Evolutionary conservation across 2,113 vertebrate species (phyloP).

Genomic region (Nothoprocta pentlandii): DNA sequence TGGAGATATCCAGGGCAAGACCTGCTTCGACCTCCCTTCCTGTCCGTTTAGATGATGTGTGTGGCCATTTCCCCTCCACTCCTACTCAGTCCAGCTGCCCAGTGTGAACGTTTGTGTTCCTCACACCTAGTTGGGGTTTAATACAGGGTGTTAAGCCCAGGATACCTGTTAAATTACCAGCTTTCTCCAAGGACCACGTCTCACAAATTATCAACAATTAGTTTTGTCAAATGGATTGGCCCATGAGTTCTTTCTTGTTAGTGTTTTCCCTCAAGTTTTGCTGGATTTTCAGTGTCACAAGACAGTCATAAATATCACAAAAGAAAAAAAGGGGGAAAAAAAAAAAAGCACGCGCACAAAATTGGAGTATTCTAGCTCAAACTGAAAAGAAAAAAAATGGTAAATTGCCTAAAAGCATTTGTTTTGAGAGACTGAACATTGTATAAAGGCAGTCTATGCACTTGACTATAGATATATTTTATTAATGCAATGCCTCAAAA

Average conservation of each 20-base stretch:
- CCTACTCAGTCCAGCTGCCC: background rate
- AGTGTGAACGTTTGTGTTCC: background rate
- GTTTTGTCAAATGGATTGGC: background rate
- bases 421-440: background rate
- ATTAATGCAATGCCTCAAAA: constrained; percentile 53
- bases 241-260: background rate
- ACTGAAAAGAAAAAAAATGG: background rate
- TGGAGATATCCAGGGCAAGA: background rate
- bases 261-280: background rate
- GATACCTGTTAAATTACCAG: background rate
- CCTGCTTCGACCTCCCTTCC: background rate
- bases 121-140: background rate
- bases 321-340: background rate
- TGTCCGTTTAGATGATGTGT: background rate
- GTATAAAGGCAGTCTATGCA: background rate
- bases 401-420: background rate
- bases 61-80: background rate
- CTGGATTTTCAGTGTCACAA: background rate
- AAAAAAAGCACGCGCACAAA: background rate
- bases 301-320: background rate
- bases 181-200: background rate
- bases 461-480: constrained; percentile 10
- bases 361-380: background rate
- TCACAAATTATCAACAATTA: background rate
- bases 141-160: background rate